Base-by-base conservation (phyloP, 37 sponge, comb jelly and placozoan species). In the Agelas oroides region DNA sequence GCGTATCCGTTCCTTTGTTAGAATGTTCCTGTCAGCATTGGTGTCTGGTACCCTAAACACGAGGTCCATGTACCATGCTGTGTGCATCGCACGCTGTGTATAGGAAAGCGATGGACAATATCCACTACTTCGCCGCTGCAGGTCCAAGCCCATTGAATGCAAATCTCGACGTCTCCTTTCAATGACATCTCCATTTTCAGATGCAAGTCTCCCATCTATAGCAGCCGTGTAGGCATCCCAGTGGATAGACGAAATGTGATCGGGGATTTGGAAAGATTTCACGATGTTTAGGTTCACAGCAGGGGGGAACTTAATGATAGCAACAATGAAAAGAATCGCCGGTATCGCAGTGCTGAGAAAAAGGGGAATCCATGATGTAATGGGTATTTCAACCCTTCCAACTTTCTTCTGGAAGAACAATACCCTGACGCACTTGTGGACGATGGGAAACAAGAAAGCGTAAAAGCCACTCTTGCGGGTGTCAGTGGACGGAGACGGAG, bases 191-290 rank as follows among this genome's bases (percentile, higher is more conserved):
- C 18, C 18, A 25, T 18, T 24, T 3, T 46, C 8, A 46, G 46
- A 46, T 46, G 46, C 12, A 53, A 71, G 32, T 18, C 65, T 64
- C 11, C 36, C 40, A 15, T 11, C 32, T 19, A 19, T 19, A 0
- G 91, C 91, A 0, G 79, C 76, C 34, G 19, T 16, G 73, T 59
- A 63, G 23, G 93, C 86, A 53, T 92, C 93, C 84, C 82, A 92
- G 59, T 81, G 55, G 5, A 73, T 69, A 24, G 88, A 52, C 1
- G 89, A 70, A 0, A 34, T 53, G 71, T 88, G 89, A 73, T 78
- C 46, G 0, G 93, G 93, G n/a, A 84, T 84, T 60, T 79, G 70
- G 18, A 92, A 88, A 0, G 93, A 65, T 30, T 41, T 16, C 3
- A 46, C 46, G 0, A 92, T 25, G 34, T 34, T 60, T 23, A 92